phyloP scores from a whole-genome alignment of 2,888 invertebrate genomes.

The Scaptomyza cyrtandrae region DNA sequence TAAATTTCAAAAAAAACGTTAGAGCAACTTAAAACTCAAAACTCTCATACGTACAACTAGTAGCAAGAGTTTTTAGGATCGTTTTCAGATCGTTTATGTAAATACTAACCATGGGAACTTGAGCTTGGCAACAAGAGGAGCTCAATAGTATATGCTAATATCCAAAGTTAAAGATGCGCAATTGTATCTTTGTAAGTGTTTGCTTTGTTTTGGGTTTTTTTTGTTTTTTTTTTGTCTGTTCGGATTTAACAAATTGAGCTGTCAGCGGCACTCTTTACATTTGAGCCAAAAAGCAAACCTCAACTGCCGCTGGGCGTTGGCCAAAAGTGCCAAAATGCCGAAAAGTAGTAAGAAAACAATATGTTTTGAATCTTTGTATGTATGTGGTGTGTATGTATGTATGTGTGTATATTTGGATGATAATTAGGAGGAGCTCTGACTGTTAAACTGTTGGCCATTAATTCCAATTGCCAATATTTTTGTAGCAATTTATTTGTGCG shows the following conservation, averaged over 20 bases:
- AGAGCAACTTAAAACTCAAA: neutral
- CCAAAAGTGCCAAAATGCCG: slow-evolving; percentile 26
- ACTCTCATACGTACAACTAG: slow-evolving; percentile 71
- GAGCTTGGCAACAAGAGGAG: slow-evolving; percentile 12
- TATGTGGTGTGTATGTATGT: neutral
- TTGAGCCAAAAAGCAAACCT: slow-evolving; percentile 42
- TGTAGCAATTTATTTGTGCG: slow-evolving; percentile 56
- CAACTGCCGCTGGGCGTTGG: slow-evolving; percentile 54
- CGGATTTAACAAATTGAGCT: slow-evolving; percentile 74
- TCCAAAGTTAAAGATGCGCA: slow-evolving; percentile 41
- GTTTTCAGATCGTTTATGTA: slow-evolving; percentile 30
- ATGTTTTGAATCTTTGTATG: neutral
- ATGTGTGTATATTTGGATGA: slow-evolving; percentile 42
- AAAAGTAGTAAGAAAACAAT: slow-evolving; percentile 10
- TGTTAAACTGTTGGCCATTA: slow-evolving; percentile 59
- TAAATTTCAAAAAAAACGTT: slow-evolving; percentile 2
- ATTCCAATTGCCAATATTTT: slow-evolving; percentile 77
- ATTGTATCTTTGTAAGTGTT: slow-evolving; percentile 26
- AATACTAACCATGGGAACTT: slow-evolving; percentile 40
- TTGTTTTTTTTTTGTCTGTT: slow-evolving; percentile 8
- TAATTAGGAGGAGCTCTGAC: slow-evolving; percentile 43
- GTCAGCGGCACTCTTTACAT: slow-evolving; percentile 59
- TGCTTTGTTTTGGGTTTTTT: neutral
- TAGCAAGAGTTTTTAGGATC: slow-evolving; percentile 31
- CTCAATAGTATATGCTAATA: slow-evolving; percentile 8